These are phyloP conservation scores for Simalia tracyae DNA, from an alignment of 2,797 vertebrate genomes.

Conservation along the genomic window DNA sequence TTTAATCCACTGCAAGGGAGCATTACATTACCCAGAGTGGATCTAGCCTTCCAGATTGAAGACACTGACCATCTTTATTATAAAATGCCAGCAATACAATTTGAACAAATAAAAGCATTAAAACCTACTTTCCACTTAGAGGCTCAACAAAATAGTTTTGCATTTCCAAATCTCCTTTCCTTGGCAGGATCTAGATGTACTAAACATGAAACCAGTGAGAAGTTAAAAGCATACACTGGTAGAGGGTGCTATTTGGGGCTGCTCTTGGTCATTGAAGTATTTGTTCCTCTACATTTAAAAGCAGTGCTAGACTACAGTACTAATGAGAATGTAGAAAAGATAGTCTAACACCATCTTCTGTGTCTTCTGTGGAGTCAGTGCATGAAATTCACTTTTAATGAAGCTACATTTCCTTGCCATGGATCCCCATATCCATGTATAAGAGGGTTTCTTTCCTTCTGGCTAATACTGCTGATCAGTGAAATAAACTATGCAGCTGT, in stretches of 20 bases:
- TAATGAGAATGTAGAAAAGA: background rate
- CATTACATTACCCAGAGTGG: background rate
- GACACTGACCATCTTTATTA: background rate
- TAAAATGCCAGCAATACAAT: background rate
- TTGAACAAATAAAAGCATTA: background rate
- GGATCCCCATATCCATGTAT: too few relatives aligned
- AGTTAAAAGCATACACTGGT: background rate
- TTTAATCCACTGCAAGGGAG: background rate
- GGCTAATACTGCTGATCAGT: background rate
- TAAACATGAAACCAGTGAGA: background rate
- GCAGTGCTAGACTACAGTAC: background rate
- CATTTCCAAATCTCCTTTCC: background rate
- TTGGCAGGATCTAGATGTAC: background rate
- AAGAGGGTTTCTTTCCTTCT: background rate
- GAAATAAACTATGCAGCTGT: background rate
- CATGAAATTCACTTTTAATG: background rate
- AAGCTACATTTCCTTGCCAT: background rate
- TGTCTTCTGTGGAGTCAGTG: background rate
- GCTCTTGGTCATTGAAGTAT: background rate
- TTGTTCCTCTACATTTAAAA: background rate
- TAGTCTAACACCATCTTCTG: background rate
- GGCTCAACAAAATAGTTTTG: background rate
- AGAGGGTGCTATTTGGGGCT: background rate
- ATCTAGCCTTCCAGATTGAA: background rate
- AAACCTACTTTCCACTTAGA: background rate